Evolutionary conservation across 2,888 invertebrate species (phyloP).

Genomic region (Xylota sylvarum): DNA sequence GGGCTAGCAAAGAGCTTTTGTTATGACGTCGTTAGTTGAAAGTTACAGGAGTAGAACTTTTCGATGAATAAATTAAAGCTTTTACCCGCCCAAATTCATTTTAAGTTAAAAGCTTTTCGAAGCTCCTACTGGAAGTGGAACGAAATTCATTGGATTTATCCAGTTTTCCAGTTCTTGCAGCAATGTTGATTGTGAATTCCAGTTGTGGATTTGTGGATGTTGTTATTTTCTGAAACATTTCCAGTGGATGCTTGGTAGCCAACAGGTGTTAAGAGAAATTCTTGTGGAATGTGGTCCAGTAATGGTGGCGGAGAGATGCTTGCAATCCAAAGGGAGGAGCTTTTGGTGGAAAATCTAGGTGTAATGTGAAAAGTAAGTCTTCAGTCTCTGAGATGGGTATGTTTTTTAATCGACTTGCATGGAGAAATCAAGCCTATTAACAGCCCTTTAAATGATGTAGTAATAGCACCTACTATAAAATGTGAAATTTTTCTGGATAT

Average conservation of each 20-base stretch:
- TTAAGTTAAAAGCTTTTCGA: conserved; percentile 34
- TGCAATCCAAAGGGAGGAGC: neutral
- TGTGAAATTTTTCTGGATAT: too few relatives aligned
- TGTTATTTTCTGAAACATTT: conserved; percentile 1
- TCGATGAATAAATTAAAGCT: conserved; percentile 46
- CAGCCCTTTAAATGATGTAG: too few relatives aligned
- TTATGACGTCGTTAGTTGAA: conserved; percentile 57
- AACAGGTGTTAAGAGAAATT: conserved; percentile 41
- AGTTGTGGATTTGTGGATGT: conserved; percentile 1
- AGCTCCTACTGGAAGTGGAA: conserved; percentile 70
- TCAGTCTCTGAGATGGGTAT: too few relatives aligned
- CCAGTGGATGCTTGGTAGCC: conserved; percentile 18
- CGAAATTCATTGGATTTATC: conserved; percentile 22
- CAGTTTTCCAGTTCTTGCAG: conserved; percentile 47
- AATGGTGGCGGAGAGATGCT: neutral
- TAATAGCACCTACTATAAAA: too few relatives aligned
- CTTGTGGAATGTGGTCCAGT: neutral
- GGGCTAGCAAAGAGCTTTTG: conserved; percentile 21
- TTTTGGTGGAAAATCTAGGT: too few relatives aligned
- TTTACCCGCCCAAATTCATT: conserved; percentile 74
- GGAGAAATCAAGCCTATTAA: too few relatives aligned
- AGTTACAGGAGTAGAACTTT: conserved; percentile 12
- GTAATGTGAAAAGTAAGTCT: too few relatives aligned
- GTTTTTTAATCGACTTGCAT: too few relatives aligned
- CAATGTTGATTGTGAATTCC: conserved; percentile 41